Conservation (phyloP, 2,888 invertebrate species). For the Spilarctia lutea region DNA sequence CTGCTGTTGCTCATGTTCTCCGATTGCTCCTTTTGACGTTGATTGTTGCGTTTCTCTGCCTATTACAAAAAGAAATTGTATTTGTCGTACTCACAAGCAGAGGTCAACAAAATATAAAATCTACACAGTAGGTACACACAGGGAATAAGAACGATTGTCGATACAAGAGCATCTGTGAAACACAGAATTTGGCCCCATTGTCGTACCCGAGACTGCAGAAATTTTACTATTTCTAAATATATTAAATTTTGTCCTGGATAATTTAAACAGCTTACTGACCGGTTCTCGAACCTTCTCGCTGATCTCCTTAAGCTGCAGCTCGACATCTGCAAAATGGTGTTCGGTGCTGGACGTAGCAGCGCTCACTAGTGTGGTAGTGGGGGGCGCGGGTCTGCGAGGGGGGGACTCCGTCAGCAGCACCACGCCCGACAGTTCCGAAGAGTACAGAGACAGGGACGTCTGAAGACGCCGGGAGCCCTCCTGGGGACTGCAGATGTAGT, state of each 20-base stretch:
- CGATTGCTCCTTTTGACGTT: conserved; percentile 50
- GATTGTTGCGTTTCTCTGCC: conserved; percentile 68
- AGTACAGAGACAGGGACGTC: conserved; percentile 97
- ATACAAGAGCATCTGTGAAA: background rate
- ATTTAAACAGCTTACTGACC: conserved; percentile 65
- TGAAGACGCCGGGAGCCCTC: conserved; percentile 93
- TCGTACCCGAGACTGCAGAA: background rate
- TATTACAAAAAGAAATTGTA: conserved; percentile 27
- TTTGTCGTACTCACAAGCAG: background rate
- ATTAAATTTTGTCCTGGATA: background rate
- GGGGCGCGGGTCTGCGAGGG: conserved; percentile 53
- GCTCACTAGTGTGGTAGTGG: conserved; percentile 84
- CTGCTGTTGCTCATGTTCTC: conserved; percentile 64
- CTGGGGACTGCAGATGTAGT: conserved; percentile 39
- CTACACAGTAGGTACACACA: background rate
- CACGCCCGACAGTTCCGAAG: conserved; percentile 94
- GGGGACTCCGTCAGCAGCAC: conserved; percentile 92
- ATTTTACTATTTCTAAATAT: background rate
- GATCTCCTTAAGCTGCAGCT: conserved; percentile 91
- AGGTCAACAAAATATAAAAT: background rate
- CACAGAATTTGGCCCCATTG: background rate
- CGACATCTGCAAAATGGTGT: conserved; percentile 95
- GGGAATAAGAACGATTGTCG: too few relatives aligned
- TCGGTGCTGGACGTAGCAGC: conserved; percentile 88
- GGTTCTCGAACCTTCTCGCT: conserved; percentile 86